Base-by-base conservation (phyloP, 2,888 invertebrate species). In the Plebejus anna region DNA sequence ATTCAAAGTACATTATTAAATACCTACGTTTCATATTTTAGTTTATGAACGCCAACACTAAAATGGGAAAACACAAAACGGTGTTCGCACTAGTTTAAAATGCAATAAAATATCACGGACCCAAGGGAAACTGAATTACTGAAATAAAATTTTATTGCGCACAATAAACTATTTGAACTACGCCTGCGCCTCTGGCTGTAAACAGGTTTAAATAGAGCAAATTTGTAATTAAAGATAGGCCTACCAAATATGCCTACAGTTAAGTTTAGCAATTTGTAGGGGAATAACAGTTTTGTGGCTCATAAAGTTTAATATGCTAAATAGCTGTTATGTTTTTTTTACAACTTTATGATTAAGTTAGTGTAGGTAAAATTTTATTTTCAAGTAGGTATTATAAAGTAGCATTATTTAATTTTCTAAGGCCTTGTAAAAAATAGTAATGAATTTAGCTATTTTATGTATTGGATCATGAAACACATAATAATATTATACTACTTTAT, bases 101-200 rank as follows among this genome's bases (percentile, higher is more conserved):
- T 36, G 32, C 66, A 32, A 13, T 66, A 66, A 66, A 66, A 66
- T 66, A 66, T 66, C 66, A 66, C 32, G 32, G 66, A 66, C 66
- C 66, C 66, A 66, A 66, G 66, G 66, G 66, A 66, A 66, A 66
- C 66, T 66, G 66, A 66, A 66, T 66, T 66, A 66, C 66, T 32
- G 66, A 32, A 66, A 66, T 66, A 66, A 66, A 66, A 66, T 66
- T 66, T 66, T 66, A 66, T 66, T 66, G 32, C 66, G 32, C 32
- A 66, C 66, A 66, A 66, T 66, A 66, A 66, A 66, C 66, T 66
- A 66, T 66, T 66, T 66, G 32, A 66, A 66, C 66, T 66, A 66
- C 66, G 66, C 66, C 66, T 66, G 66, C 61, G 61, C 32, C 61
- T 61, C 61, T 66, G 22, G 66, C 66, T 66, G 66, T 66, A 66